Percentiles rank a stretch among this genome's conserved stretches.
Evolutionary conservation across 1,140 invertebrate species (phyloP).

Genomic region (Lasioglossum albipes): DNA sequence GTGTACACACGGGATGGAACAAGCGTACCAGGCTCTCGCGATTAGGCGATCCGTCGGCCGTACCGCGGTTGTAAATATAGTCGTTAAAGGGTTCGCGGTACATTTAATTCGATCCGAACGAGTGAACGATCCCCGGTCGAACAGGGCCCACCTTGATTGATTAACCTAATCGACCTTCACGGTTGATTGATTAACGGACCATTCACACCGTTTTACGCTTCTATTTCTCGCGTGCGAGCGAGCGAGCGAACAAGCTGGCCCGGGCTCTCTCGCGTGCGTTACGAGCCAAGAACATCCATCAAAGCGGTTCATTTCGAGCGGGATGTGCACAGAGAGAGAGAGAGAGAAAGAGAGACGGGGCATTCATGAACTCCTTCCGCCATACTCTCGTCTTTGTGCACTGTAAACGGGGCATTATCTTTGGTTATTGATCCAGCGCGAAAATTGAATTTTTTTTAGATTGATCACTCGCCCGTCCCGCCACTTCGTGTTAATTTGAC

Average conservation of each 20-base stretch:
- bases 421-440: slow-evolving; percentile 25
- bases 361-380: slow-evolving; percentile 29
- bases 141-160: background rate
- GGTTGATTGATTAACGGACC: slow-evolving; percentile 44
- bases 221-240: slow-evolving; percentile 7
- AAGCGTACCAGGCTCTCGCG: background rate
- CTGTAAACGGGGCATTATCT: slow-evolving; percentile 36
- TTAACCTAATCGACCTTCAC: slow-evolving; percentile 38
- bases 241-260: background rate
- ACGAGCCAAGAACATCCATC: slow-evolving; percentile 29
- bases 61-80: background rate
- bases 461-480: background rate
- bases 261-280: background rate
- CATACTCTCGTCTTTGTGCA: slow-evolving; percentile 8
- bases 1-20: too few species aligned
- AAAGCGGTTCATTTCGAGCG: slow-evolving; percentile 36
- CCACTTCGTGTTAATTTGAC: background rate
- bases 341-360: background rate
- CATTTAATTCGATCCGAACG: slow-evolving; percentile 18
- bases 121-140: background rate
- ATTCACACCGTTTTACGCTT: slow-evolving; percentile 35
- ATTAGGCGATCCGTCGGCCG: background rate
- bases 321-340: background rate
- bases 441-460: background rate
- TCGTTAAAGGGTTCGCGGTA: background rate